Evolutionary conservation across 2,888 invertebrate genomes (phyloP), one percentile per base, ranked within the genome.

Genomic region (Polyploca ridens): DNA sequence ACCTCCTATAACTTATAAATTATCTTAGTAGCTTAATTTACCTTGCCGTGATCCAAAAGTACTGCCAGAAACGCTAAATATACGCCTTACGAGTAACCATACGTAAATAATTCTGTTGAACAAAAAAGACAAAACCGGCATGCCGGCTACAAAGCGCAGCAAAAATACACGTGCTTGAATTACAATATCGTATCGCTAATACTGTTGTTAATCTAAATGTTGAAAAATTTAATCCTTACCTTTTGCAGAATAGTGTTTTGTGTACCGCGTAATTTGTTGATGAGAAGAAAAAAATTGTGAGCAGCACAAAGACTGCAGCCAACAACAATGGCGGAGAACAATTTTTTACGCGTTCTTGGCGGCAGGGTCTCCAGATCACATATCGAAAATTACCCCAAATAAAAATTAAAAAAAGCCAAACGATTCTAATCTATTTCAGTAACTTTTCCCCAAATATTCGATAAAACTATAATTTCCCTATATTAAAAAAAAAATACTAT

Each of bases 71-170:
- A 14, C 4, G 14, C 6, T n/a, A n/a, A 46, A n/a, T 46, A 46
- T 1, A 46, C 14, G n/a, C 46, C 46, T n/a, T 46, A n/a, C n/a
- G 7, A 5, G n/a, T 7, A n/a, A 14, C 44, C 6, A 41, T 13
- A 44, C 13, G 7, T 46, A 14, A 46, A n/a, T 46, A 46, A 46
- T 46, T n/a, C 13, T 13, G 13, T 13, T 10, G 6, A n/a, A 46
- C n/a, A 46, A 46, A n/a, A 46, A 46, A 46, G n/a, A 46, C 14
- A n/a, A 5, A 46, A 46, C 46, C 46, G 44, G 46, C n/a, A n/a
- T n/a, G n/a, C 46, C 46, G 46, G 46, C 46, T 4, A 46, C 46
- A n/a, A 46, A 46, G 46, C 46, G 46, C 46, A n/a, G 46, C 46
- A 46, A 46, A n/a, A n/a, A 5, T n/a, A 46, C 46, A 46, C 46